Conservation (phyloP, 2,113 vertebrate species). For the Phoenicopterus ruber region DNA sequence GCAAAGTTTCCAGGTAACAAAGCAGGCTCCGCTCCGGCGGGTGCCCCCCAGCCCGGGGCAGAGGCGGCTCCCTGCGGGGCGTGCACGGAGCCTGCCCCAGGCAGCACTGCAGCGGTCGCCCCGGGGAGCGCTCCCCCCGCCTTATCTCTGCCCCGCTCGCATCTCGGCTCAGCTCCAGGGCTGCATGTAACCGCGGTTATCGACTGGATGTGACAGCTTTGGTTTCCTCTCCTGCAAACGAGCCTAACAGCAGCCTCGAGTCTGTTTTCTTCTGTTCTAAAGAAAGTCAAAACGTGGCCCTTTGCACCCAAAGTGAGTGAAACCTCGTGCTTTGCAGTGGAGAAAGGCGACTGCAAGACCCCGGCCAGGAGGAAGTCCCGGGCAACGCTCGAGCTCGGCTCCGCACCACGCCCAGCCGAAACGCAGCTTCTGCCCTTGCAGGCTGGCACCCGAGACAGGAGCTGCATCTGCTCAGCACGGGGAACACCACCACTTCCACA, state of each 20-base stretch:
- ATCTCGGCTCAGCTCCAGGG: not conserved
- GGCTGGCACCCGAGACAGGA: not conserved
- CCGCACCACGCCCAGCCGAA: not conserved
- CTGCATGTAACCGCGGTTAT: not conserved
- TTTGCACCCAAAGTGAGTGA: not conserved
- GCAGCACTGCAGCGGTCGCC: not conserved
- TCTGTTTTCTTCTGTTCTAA: not conserved
- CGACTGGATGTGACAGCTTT: not conserved
- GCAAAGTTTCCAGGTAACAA: not conserved
- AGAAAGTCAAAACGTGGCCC: not conserved
- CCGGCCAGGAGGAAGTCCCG: accelerated
- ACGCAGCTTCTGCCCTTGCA: not conserved
- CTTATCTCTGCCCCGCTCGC: not conserved
- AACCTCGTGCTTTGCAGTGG: not conserved
- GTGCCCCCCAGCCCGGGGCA: too few species aligned
- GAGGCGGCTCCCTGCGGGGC: not conserved
- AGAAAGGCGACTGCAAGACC: accelerated
- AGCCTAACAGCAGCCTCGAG: not conserved
- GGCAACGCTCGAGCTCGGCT: not conserved
- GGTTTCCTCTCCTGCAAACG: not conserved
- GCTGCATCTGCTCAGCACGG: accelerated
- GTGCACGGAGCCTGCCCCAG: not conserved
- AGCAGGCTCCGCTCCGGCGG: accelerated
- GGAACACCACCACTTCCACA: not conserved
- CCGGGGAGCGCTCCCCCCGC: accelerated